These are phyloP conservation scores for Vicugna pacos DNA, from an alignment of 2,113 vertebrate species.

Conservation along the genomic window DNA sequence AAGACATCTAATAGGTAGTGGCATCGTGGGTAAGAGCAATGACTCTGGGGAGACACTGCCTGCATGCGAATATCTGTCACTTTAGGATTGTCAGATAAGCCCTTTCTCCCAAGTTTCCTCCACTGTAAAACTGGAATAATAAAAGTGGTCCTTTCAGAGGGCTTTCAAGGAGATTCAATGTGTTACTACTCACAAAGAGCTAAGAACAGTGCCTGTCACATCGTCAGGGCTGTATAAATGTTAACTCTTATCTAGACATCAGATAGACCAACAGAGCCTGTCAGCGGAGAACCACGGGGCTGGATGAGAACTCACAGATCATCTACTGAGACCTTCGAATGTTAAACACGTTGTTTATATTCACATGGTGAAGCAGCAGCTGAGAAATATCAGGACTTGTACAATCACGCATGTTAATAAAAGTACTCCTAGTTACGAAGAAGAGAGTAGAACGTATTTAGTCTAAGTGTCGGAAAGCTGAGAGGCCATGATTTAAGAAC, in stretches of 20 bases:
- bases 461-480: background rate
- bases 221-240: background rate
- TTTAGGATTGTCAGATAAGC: background rate
- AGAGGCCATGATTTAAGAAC: background rate
- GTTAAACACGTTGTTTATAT: fast-evolving
- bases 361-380: background rate
- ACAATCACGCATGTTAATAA: background rate
- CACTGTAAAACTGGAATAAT: background rate
- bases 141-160: background rate
- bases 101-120: background rate
- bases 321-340: background rate
- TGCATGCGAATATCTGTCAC: background rate
- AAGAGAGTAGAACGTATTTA: background rate
- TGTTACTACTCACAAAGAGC: background rate
- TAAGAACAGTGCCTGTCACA: background rate
- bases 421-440: background rate
- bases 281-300: too few relatives aligned
- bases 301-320: background rate
- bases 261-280: background rate
- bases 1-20: background rate
- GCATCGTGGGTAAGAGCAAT: background rate
- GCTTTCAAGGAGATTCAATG: background rate
- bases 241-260: background rate
- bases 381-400: background rate
- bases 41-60: background rate